Evolutionary conservation across 2,797 vertebrate species (phyloP), one percentile per base, ranked within the genome.

Genomic region (Hozukius guyotensis): DNA sequence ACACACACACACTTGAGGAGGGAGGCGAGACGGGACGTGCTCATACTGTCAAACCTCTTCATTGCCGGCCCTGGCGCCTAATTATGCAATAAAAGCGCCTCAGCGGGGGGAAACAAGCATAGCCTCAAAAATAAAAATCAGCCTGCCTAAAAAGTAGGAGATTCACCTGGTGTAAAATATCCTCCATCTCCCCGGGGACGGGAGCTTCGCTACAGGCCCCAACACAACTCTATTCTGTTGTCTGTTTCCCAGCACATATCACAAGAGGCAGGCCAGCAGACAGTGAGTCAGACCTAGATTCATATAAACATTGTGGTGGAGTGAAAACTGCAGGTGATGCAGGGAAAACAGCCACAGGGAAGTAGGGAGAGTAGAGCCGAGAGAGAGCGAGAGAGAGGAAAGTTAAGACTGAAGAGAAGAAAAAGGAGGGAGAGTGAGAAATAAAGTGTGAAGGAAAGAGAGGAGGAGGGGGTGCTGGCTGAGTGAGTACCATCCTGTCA

Each of bases 41-140:
- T 93, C 92, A 90, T 90, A 92, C 93, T 95, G 94, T 94, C 93
- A 92, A 94, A 91, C 76, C 88, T 83, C 86, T 91, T 90, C 91
- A 93, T 80, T 77, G 87, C 81, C 73, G 75, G 90, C 78, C 82
- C 68, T 72, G 75, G 80, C 77, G 63, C 83, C 93, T 93, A 92
- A 94, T 94, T 94, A 94, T 92, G 90, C 93, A 92, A 93, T 92
- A 92, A 90, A 89, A 90, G 75, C 22, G 78, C 83, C 87, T 82
- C 89, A 88, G 81, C 49, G 34, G 72, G 81, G 75, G 75, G 83
- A 77, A 80, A 83, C 68, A 13, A 78, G 42, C 78, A 72, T 74
- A 79, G 83, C 88, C 86, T n/a, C 49, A 52, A 84, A 93, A 93
- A 92, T 91, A 88, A 94, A 89, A 91, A 82, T 84, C 85, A 84